These are phyloP conservation scores for Meda fulgida DNA, from an alignment of 2,797 vertebrate genomes.

Conservation along the genomic window DNA sequence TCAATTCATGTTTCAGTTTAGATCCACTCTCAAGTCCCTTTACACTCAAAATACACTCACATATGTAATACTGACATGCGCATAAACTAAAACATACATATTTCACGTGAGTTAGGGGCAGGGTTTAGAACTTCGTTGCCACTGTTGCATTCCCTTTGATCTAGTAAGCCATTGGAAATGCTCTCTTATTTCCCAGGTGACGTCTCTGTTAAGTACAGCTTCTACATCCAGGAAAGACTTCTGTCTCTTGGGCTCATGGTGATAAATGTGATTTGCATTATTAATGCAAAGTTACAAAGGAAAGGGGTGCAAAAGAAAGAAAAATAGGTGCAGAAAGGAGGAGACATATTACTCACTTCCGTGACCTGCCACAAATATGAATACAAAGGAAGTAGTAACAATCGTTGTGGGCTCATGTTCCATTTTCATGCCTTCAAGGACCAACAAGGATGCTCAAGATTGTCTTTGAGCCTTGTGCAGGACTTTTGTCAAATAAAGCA, in stretches of 20 bases:
- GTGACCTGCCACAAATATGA: conserved; percentile 28
- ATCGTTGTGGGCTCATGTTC: conserved; percentile 4
- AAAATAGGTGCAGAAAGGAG: conserved; percentile 28
- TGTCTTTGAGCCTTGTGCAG: background rate
- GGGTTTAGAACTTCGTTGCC: conserved; percentile 24
- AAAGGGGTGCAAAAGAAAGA: conserved; percentile 23
- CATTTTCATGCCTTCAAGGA: conserved; percentile 40
- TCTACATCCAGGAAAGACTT: conserved; percentile 40
- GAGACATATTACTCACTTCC: conserved; percentile 17
- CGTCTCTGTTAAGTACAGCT: conserved; percentile 15
- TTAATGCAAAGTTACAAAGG: conserved; percentile 54
- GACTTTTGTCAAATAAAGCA: conserved; percentile 30
- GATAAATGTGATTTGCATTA: conserved; percentile 51
- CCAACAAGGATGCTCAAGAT: conserved; percentile 24
- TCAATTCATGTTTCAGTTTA: conserved; percentile 37
- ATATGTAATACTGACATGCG: background rate
- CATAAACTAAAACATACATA: conserved; percentile 24
- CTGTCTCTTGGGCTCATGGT: conserved; percentile 41
- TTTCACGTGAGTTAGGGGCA: conserved; percentile 18
- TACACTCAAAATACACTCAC: conserved; percentile 19
- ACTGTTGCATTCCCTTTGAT: conserved; percentile 44
- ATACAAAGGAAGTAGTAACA: conserved; percentile 15
- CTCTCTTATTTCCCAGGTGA: conserved; percentile 50
- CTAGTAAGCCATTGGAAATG: conserved; percentile 33
- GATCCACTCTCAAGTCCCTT: conserved; percentile 16